Evolutionary conservation across 2,888 invertebrate genomes (phyloP).

Genomic region (Drosophila koepferae): DNA sequence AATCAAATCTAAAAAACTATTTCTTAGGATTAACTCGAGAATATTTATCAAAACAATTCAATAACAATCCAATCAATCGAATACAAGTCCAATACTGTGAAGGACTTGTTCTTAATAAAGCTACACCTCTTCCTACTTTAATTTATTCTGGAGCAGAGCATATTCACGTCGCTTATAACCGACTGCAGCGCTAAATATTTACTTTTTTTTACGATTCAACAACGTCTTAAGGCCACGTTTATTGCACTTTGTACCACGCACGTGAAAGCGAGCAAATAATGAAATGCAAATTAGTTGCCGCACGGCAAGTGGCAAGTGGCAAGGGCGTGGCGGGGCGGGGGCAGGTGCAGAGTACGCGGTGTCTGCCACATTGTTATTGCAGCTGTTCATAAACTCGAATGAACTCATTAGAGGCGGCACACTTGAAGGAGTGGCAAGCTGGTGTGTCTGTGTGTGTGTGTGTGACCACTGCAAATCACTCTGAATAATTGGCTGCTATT

Average conservation of each 20-base stretch:
- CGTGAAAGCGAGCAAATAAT: conserved; percentile 56
- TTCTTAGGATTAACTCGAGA: background rate
- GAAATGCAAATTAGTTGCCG: conserved; percentile 67
- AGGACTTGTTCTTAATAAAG: no score
- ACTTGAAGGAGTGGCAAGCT: conserved; percentile 15
- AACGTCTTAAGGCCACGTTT: conserved; percentile 35
- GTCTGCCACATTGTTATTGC: conserved; percentile 17
- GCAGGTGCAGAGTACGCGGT: conserved; percentile 3
- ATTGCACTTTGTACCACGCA: conserved; percentile 22
- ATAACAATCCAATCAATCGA: background rate
- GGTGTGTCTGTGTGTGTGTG: background rate
- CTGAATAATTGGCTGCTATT: conserved; percentile 64
- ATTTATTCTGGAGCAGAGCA: background rate
- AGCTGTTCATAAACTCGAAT: conserved; percentile 63
- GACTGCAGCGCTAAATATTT: background rate
- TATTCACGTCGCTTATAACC: background rate
- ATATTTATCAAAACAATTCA: background rate
- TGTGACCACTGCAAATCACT: conserved; percentile 55
- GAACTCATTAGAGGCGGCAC: conserved; percentile 57
- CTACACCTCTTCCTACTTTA: no score
- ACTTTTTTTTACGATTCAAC: conserved; percentile 45
- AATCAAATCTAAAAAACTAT: background rate
- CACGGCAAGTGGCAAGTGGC: conserved; percentile 18
- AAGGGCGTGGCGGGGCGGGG: background rate
- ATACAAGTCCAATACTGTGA: no score